Percentiles rank a stretch among this genome's conserved stretches.
Conservation (phyloP, 2,797 vertebrate species). For the Scyliorhinus canicula region DNA sequence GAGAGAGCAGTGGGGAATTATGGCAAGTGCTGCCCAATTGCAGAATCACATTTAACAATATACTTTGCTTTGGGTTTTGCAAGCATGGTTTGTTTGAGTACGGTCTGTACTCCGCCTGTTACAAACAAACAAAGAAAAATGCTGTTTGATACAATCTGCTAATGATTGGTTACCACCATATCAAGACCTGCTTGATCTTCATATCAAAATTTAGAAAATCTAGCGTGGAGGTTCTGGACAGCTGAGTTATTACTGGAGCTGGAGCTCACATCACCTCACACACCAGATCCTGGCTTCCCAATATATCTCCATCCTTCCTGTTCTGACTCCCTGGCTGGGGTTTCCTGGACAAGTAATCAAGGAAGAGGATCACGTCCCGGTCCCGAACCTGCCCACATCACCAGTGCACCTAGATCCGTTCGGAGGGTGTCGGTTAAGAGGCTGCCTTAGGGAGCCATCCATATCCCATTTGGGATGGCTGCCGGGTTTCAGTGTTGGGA, state of each 20-base stretch:
- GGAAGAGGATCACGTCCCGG: too few species aligned
- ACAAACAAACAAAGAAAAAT: too few species aligned
- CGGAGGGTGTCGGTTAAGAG: too few species aligned
- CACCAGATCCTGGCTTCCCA: not conserved
- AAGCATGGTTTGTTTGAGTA: not conserved
- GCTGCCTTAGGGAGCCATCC: too few species aligned
- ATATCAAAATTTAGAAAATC: not conserved
- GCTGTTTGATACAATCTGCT: too few species aligned
- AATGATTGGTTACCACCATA: not conserved
- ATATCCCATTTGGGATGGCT: not conserved
- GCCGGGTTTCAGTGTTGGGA: not conserved
- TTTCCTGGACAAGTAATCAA: not conserved
- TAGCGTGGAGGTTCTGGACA: not conserved
- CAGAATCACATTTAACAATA: too few species aligned
- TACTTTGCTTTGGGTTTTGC: not conserved
- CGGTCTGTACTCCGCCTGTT: not conserved
- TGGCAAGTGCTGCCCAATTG: not conserved
- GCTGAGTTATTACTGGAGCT: not conserved
- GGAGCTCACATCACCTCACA: not conserved
- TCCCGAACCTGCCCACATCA: too few species aligned
- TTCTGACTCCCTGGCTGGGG: not conserved
- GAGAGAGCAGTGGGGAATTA: not conserved
- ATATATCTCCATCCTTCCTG: not conserved
- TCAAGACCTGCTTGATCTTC: not conserved
- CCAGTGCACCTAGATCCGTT: too few species aligned